These are phyloP conservation scores for Aphrocallistes beatrix DNA, from an alignment of 37 sponge, comb jelly and placozoan genomes.

Conservation along the genomic window DNA sequence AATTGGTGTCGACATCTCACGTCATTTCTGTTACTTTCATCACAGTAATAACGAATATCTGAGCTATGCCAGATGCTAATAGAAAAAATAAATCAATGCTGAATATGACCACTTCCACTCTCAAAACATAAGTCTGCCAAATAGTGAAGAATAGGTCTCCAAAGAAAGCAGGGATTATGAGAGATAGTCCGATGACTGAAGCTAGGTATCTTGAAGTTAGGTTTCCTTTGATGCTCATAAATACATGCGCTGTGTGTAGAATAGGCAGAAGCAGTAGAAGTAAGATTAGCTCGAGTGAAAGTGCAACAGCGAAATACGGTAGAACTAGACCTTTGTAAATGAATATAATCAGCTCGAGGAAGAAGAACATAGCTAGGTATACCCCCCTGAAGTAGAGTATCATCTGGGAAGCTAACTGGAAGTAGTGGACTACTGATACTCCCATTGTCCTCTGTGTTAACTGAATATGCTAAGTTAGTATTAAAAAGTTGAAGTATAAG, in stretches of 20 bases:
- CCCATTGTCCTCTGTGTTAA: background rate
- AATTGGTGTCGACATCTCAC: background rate
- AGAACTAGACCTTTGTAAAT: background rate
- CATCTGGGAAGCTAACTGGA: constrained; percentile 1
- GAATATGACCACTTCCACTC: background rate
- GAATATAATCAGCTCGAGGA: background rate
- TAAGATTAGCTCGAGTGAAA: background rate
- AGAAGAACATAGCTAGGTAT: background rate
- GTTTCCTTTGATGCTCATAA: background rate
- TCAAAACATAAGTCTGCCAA: background rate
- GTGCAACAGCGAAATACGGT: background rate
- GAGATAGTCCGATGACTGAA: background rate
- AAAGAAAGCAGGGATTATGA: background rate
- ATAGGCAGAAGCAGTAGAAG: background rate
- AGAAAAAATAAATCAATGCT: background rate
- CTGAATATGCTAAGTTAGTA: background rate
- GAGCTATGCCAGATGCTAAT: background rate
- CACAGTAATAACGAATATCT: background rate
- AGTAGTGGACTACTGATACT: background rate
- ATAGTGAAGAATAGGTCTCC: background rate
- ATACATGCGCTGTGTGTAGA: background rate
- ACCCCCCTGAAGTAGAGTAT: constrained; percentile 3
- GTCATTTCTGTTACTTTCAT: background rate
- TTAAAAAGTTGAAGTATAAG: background rate
- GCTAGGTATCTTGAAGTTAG: background rate